phyloP scores from a whole-genome alignment of 2,797 vertebrate genomes.

The Dallia pectoralis region DNA sequence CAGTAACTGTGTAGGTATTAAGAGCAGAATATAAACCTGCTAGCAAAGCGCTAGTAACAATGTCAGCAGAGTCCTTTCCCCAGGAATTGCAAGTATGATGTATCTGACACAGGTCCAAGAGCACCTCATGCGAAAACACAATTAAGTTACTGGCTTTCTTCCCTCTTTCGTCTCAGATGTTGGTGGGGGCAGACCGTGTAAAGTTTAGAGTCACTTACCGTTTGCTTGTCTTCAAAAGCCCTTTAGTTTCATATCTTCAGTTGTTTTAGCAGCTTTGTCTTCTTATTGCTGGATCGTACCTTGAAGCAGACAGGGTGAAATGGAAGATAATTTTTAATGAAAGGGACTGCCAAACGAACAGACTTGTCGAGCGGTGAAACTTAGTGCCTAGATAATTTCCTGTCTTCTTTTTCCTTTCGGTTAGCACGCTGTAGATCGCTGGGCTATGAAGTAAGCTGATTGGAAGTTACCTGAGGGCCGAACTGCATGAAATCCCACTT shows the following conservation, averaged over 20 bases:
- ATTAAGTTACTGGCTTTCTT: not conserved
- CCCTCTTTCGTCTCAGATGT: not conserved
- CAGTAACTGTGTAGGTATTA: too few relatives aligned
- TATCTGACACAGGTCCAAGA: not conserved
- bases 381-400: conserved; percentile 47
- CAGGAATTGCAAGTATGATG: not conserved
- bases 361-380: conserved; percentile 55
- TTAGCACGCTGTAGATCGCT: conserved; percentile 55
- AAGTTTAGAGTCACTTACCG: conserved; percentile 60
- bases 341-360: conserved; percentile 70
- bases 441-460: conserved; percentile 53
- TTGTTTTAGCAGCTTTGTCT: conserved; percentile 48
- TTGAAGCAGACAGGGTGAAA: conserved; percentile 60
- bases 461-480: conserved; percentile 58
- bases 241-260: conserved; percentile 78
- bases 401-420: conserved; percentile 48
- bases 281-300: conserved; percentile 56
- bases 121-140: not conserved
- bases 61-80: too few relatives aligned
- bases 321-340: conserved; percentile 74
- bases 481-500: conserved; percentile 68
- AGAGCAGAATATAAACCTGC: too few relatives aligned
- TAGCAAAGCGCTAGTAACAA: too few relatives aligned
- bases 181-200: not conserved
- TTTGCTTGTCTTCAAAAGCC: conserved; percentile 72